Percentiles rank a stretch among this genome's conserved stretches.
These are phyloP conservation scores for Antigone vipio DNA, from an alignment of 2,113 vertebrate genomes.

Conservation along the genomic window DNA sequence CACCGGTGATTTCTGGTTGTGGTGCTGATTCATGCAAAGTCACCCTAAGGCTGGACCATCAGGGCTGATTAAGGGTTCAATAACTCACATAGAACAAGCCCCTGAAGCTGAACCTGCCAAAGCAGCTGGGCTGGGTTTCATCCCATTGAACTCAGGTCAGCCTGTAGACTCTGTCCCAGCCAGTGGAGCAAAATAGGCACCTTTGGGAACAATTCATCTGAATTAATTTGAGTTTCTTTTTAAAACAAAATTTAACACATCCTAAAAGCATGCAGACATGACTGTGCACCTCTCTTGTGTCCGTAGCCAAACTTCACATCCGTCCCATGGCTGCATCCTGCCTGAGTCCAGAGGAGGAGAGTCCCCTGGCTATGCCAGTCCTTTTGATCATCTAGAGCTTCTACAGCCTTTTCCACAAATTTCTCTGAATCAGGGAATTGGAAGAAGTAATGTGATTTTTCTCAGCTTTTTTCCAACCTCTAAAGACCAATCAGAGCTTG, in stretches of 20 bases:
- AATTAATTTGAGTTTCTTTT: not conserved
- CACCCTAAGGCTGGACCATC: not conserved
- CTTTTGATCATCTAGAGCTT: not conserved
- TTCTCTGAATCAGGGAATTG: not conserved
- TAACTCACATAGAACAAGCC: not conserved
- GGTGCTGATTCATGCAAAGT: not conserved
- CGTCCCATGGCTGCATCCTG: not conserved
- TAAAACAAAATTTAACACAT: not conserved
- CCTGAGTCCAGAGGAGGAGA: not conserved
- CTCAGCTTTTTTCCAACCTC: not conserved
- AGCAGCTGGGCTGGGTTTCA: not conserved
- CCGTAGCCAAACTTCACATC: not conserved
- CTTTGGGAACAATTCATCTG: not conserved
- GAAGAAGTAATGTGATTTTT: not conserved
- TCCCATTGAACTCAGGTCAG: not conserved
- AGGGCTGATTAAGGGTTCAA: not conserved
- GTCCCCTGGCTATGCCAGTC: not conserved
- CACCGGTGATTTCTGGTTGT: not conserved
- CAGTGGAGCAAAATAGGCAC: not conserved
- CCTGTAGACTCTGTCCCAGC: not conserved
- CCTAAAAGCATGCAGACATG: fast-evolving
- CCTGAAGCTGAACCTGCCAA: not conserved
- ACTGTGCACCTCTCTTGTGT: not conserved
- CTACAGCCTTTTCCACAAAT: not conserved
- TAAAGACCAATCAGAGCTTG: not conserved